Percentiles rank a stretch among this genome's conserved stretches.
These are phyloP conservation scores for Megaustenia siamemsis DNA, from an alignment of 2,888 invertebrate species.

Conservation along the genomic window DNA sequence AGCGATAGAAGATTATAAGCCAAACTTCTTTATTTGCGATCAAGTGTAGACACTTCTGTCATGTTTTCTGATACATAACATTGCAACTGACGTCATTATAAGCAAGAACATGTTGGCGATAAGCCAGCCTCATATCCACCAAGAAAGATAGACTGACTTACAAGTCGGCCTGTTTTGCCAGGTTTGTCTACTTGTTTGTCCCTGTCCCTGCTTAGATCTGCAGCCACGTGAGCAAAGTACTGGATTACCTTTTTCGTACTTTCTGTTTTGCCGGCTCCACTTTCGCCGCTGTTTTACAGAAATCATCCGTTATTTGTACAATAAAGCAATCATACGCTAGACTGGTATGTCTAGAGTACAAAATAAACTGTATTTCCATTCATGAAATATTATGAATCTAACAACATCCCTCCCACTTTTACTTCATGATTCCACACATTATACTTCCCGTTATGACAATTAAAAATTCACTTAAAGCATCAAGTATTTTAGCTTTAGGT, in stretches of 20 bases:
- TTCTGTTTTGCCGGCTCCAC: conserved; percentile 99
- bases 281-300: conserved; percentile 87
- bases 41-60: background rate
- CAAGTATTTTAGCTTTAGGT: too few relatives aligned
- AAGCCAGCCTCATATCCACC: background rate
- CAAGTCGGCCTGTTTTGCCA: background rate
- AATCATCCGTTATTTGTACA: background rate
- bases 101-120: background rate
- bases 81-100: background rate
- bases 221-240: conserved; percentile 91
- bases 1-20: background rate
- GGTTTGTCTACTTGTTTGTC: conserved; percentile 56
- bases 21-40: background rate
- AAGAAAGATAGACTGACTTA: conserved; percentile 16
- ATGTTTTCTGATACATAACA: background rate
- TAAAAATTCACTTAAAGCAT: too few relatives aligned
- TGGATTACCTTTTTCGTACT: conserved; percentile 99
- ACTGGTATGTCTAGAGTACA: too few relatives aligned
- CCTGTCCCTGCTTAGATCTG: conserved; percentile 82
- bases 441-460: too few relatives aligned
- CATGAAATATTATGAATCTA: too few relatives aligned
- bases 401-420: too few relatives aligned
- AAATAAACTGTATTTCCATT: too few relatives aligned
- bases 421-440: too few relatives aligned
- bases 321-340: too few relatives aligned